Conservation (phyloP, 2,888 invertebrate genomes). For the Euzophera pinguis region DNA sequence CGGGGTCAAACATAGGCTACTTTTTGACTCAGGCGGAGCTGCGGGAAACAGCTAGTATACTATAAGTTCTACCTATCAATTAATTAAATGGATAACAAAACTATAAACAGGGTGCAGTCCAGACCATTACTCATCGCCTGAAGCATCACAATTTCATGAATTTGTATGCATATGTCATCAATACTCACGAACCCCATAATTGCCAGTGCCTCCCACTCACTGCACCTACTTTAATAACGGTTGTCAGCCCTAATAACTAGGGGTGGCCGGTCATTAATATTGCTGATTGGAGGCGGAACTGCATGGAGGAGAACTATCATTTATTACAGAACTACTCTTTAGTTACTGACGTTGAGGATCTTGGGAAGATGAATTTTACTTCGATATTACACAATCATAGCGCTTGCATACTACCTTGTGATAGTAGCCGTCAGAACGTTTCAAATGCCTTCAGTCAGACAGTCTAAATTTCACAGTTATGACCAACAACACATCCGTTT, state of each 20-base stretch:
- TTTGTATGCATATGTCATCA: neutral
- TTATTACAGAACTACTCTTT: neutral
- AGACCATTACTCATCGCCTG: neutral
- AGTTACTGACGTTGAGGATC: neutral
- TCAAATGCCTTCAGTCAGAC: no score
- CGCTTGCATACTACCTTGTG: no score
- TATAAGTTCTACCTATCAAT: neutral
- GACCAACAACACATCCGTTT: no score
- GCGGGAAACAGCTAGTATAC: no score
- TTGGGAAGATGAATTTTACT: no score
- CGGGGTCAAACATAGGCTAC: no score
- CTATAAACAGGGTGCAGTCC: neutral
- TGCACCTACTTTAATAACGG: constrained; percentile 11
- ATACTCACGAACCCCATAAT: neutral
- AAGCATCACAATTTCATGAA: neutral
- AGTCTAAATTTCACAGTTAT: no score
- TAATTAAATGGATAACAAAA: neutral
- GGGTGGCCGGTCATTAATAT: constrained; percentile 8
- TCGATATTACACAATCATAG: no score
- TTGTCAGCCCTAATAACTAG: constrained; percentile 11
- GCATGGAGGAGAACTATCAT: neutral
- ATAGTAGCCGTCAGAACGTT: no score
- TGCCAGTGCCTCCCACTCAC: neutral
- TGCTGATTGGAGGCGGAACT: constrained; percentile 1
- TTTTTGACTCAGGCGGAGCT: no score